phyloP scores from a whole-genome alignment of 2,888 invertebrate species.

The Sialis lutaria region DNA sequence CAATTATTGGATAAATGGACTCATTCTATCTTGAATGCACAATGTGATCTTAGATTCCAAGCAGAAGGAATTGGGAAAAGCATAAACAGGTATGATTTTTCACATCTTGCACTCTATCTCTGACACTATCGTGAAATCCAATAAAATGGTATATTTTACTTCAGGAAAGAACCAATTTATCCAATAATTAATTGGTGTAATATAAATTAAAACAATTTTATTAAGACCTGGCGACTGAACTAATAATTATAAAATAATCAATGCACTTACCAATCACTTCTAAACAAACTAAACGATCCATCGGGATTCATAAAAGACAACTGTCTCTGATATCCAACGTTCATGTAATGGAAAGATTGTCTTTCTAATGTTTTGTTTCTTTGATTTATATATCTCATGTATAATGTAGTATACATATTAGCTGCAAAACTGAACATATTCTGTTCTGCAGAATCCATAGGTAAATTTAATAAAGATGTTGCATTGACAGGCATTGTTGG shows the following conservation, averaged over 20 bases:
- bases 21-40: no score
- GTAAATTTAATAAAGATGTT: slow-evolving; percentile 57
- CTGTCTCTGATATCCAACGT: slow-evolving; percentile 77
- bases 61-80: no score
- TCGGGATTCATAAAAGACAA: slow-evolving; percentile 80
- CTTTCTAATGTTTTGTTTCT: slow-evolving; percentile 65
- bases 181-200: no score
- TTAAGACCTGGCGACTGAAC: background rate
- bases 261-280: slow-evolving; percentile 66
- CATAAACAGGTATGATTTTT: no score
- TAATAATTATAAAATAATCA: slow-evolving; percentile 2
- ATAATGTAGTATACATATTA: slow-evolving; percentile 78
- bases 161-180: no score
- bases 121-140: no score
- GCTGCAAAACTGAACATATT: slow-evolving; percentile 94
- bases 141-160: no score
- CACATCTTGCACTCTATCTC: no score
- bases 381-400: slow-evolving; percentile 82
- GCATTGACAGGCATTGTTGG: slow-evolving; percentile 86
- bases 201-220: no score
- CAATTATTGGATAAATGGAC: no score
- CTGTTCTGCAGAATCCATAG: slow-evolving; percentile 88
- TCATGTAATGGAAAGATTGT: slow-evolving; percentile 73
- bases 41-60: no score
- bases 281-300: slow-evolving; percentile 80